These are phyloP conservation scores for human (Homo sapiens) DNA, from an alignment of 2,113 vertebrate species.

Conservation along the genomic window DNA sequence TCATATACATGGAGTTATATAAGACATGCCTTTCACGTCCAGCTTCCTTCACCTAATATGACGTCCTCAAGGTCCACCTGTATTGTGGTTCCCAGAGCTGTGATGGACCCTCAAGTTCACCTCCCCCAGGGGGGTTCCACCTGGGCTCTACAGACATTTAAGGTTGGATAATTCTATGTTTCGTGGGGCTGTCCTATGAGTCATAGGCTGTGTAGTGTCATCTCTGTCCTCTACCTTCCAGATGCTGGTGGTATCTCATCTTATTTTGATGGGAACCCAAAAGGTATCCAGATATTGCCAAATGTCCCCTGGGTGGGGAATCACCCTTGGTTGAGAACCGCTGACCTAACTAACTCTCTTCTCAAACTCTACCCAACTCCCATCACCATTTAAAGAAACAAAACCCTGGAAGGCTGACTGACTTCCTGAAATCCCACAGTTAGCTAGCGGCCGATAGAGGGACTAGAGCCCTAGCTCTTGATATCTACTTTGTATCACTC, in stretches of 20 bases:
- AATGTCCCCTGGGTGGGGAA: fast-evolving
- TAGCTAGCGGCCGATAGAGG: neutral
- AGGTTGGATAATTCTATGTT: neutral
- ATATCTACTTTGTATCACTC: neutral
- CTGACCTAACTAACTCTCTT: neutral
- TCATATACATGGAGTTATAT: neutral
- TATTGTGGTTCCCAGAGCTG: fast-evolving
- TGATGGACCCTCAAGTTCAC: neutral
- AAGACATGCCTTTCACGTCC: fast-evolving
- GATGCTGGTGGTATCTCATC: neutral
- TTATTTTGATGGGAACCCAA: neutral
- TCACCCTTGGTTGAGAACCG: neutral
- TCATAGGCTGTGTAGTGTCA: fast-evolving
- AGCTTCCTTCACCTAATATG: fast-evolving
- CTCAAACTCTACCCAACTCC: neutral
- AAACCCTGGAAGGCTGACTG: neutral
- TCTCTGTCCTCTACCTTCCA: no score
- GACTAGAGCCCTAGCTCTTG: fast-evolving
- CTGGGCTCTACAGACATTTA: fast-evolving
- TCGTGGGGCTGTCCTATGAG: fast-evolving
- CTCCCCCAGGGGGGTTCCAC: neutral
- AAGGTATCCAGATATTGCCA: neutral
- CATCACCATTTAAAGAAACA: neutral
- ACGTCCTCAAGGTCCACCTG: neutral
- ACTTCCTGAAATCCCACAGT: neutral